A percentile compares a stretch with the other conserved stretches of the same genome.
These are phyloP conservation scores for Procavia capensis DNA, from an alignment of 2,113 vertebrate genomes.

Conservation along the genomic window DNA sequence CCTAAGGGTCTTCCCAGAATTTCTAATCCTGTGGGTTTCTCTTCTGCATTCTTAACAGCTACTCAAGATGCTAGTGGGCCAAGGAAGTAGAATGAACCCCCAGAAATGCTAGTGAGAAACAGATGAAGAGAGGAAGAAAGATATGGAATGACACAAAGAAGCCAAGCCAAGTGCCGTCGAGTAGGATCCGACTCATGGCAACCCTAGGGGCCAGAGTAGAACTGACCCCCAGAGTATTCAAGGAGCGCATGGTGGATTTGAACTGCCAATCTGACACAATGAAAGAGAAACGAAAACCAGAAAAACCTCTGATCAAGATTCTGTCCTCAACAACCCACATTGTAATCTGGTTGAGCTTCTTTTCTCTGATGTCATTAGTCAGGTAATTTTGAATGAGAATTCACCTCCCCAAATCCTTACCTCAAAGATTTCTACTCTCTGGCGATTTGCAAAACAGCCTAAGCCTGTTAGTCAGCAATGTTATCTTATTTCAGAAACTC, in stretches of 20 bases:
- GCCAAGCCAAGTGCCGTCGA: too few relatives aligned
- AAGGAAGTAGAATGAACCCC: not conserved
- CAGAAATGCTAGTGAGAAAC: not conserved
- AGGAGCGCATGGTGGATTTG: too few relatives aligned
- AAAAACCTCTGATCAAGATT: not conserved
- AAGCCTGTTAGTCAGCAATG: not conserved
- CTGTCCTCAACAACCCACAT: not conserved
- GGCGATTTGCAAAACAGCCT: not conserved
- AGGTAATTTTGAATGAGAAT: not conserved
- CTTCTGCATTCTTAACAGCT: not conserved
- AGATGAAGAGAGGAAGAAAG: not conserved
- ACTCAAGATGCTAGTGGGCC: not conserved
- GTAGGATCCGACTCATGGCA: too few relatives aligned
- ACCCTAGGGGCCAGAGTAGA: too few relatives aligned
- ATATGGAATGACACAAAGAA: too few relatives aligned
- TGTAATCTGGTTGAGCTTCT: not conserved
- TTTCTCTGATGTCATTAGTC: not conserved
- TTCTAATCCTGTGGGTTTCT: not conserved
- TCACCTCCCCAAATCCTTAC: not conserved
- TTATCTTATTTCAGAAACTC: not conserved
- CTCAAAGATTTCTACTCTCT: not conserved
- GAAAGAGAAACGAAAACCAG: not conserved
- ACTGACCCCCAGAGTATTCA: too few relatives aligned
- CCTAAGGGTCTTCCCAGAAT: not conserved
- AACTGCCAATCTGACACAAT: too few relatives aligned